Evolutionary conservation across 2,888 invertebrate genomes (phyloP).

Genomic region (Phymatocera aterrima): DNA sequence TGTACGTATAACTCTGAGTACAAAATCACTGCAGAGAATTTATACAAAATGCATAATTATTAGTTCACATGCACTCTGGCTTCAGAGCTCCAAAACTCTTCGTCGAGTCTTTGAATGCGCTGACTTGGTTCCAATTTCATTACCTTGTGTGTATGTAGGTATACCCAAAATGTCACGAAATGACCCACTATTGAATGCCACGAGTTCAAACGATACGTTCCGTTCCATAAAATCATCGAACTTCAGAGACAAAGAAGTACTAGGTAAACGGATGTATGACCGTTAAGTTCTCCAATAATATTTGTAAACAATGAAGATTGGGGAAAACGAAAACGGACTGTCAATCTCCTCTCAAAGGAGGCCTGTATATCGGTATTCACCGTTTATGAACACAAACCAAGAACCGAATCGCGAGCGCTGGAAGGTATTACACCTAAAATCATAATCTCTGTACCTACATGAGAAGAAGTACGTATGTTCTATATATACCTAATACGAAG

Average conservation of each 20-base stretch:
- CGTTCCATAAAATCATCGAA: conserved; percentile 21
- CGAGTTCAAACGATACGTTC: conserved; percentile 51
- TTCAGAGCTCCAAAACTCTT: neutral
- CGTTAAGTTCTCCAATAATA: too few relatives aligned
- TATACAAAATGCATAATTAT: too few relatives aligned
- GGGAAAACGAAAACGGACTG: too few relatives aligned
- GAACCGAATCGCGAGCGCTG: too few relatives aligned
- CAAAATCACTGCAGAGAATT: too few relatives aligned
- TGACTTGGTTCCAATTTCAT: conserved; percentile 26
- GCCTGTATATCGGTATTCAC: too few relatives aligned
- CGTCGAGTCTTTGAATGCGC: neutral
- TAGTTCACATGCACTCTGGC: neutral
- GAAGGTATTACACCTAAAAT: neutral
- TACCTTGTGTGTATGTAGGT: too few relatives aligned
- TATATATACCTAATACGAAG: neutral
- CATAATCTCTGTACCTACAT: neutral
- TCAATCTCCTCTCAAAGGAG: too few relatives aligned
- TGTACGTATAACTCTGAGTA: too few relatives aligned
- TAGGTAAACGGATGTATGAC: neutral
- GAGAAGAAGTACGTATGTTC: neutral
- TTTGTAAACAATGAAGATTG: too few relatives aligned
- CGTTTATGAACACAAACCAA: too few relatives aligned
- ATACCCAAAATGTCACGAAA: conserved; percentile 43
- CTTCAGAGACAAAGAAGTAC: neutral
- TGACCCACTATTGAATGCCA: conserved; percentile 60